Evolutionary conservation across 1,140 invertebrate species (phyloP).

Genomic region (Idris sp.): DNA sequence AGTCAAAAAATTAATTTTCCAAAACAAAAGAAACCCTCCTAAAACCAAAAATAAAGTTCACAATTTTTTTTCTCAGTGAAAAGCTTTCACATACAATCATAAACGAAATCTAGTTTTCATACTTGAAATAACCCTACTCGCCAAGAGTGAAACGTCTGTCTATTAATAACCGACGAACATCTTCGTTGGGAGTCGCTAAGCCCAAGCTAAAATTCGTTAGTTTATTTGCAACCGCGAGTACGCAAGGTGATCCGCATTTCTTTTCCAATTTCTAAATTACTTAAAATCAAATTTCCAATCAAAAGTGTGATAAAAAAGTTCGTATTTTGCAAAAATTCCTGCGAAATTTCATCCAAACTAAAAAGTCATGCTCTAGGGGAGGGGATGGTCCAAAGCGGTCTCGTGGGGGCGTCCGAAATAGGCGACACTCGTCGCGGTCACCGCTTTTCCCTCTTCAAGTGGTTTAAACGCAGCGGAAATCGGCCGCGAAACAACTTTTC

Average conservation of each 20-base stretch:
- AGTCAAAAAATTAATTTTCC: too few species aligned
- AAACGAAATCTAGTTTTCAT: constrained; percentile 49
- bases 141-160: constrained; percentile 65
- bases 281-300: too few species aligned
- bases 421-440: constrained; percentile 45
- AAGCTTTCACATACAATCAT: constrained; percentile 40
- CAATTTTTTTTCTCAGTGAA: too few species aligned
- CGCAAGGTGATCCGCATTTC: constrained; percentile 10
- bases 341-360: too few species aligned
- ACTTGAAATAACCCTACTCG: constrained; percentile 73
- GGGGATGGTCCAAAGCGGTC: constrained; percentile 68
- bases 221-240: constrained; percentile 56
- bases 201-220: constrained; percentile 67
- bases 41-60: too few species aligned
- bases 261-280: too few species aligned
- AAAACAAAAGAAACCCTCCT: too few species aligned
- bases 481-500: constrained; percentile 67
- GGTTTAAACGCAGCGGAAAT: constrained; percentile 69
- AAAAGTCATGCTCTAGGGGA: constrained; percentile 9
- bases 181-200: constrained; percentile 68
- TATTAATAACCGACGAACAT: constrained; percentile 69
- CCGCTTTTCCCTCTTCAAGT: constrained; percentile 72
- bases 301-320: too few species aligned
- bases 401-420: constrained; percentile 58
- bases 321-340: too few species aligned